Base-by-base conservation (phyloP, 1,140 invertebrate species). In the Lucilia cuprina region DNA sequence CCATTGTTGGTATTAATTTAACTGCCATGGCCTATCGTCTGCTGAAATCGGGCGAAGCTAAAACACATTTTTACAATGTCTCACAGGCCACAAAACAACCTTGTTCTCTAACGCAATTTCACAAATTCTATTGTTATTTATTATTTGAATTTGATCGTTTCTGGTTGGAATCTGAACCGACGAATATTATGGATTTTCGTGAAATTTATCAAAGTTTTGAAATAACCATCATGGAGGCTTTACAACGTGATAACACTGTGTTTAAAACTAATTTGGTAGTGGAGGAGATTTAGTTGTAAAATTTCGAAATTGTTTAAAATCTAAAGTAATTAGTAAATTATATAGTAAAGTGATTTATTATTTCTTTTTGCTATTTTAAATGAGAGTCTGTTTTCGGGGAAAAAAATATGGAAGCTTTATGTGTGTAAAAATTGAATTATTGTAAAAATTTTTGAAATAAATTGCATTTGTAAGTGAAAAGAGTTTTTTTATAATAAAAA, bases 161-260 rank as follows among this genome's bases (percentile, higher is more conserved):
- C 90, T 99, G 98, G 98, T 94, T 98, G 77, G 93, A 96, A 84
- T 96, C 96, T 41, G 97, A 97, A 88, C 97, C 98, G 0, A 94
- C 94, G 84, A 96, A 98, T 91, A 96, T 99, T 84, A 99, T 99
- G 98, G 96, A 99, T 90, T 99, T 99, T 91, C 96, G 96, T 21
- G 93, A 93, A 49, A 96, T 98, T 83, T 95, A 95, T 89, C 94
- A 96, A 86, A 95, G 95, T 87, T 99, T 98, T 92, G 96, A 97
- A 90, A 87, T 87, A 21, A 86, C 88, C 30, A 89, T 90, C 47
- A 78, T 89, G 25, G 88, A 89, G 74, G 88, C 87, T 19, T 85
- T 90, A 80, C 87, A 91, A 75, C 86, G 88, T 50, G 88, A 91
- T 21, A 86, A 77, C 49, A 89, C 88, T 17, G 50, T 89, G 34